Evolutionary conservation across 2,888 invertebrate species (phyloP).

Genomic region (Parnassius orleans): DNA sequence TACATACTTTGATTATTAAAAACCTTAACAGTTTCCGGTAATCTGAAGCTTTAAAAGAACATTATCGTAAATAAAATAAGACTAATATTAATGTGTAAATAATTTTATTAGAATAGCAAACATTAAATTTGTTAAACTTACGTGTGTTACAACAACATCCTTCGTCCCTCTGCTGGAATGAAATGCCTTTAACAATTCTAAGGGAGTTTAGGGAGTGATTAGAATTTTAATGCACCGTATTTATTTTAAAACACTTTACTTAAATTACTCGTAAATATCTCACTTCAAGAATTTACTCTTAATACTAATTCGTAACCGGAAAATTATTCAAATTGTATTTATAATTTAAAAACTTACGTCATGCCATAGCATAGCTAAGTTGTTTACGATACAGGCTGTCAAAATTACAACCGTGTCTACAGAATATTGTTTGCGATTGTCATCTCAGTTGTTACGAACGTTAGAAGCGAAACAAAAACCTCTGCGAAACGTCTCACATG

Average conservation of each 20-base stretch:
- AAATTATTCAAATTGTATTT: neutral
- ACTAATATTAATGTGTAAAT: too few relatives aligned
- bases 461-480: slow-evolving; percentile 33
- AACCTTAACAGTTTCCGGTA: too few relatives aligned
- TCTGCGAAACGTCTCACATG: slow-evolving; percentile 34
- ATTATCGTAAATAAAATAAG: too few relatives aligned
- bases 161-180: too few relatives aligned
- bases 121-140: too few relatives aligned
- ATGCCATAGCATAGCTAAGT: slow-evolving; percentile 50
- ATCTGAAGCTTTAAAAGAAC: too few relatives aligned
- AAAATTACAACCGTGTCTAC: slow-evolving; percentile 61
- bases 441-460: slow-evolving; percentile 38
- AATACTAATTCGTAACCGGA: neutral
- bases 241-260: too few relatives aligned
- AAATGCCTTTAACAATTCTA: too few relatives aligned
- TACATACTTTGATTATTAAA: too few relatives aligned
- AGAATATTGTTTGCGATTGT: slow-evolving; percentile 52
- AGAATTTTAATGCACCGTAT: neutral
- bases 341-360: slow-evolving; percentile 44
- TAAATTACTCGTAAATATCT: neutral
- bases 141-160: too few relatives aligned
- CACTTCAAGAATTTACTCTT: neutral
- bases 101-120: too few relatives aligned
- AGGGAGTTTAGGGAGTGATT: too few relatives aligned
- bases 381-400: slow-evolving; percentile 53